Conservation (phyloP, 2,797 vertebrate genomes). For the Echiichthys vipera region DNA sequence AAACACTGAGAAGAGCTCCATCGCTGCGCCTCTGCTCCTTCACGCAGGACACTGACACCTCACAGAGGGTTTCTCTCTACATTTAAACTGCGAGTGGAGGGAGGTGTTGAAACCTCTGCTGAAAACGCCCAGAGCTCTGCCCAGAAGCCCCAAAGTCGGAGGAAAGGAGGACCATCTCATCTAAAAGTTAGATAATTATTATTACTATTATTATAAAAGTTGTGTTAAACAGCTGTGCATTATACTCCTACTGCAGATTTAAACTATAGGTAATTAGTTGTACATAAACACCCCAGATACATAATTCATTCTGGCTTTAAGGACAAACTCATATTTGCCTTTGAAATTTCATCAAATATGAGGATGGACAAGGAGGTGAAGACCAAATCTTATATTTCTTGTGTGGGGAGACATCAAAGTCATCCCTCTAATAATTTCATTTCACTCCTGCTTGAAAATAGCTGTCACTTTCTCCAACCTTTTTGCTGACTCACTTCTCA, state of each 20-base stretch:
- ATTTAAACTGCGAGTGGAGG: conserved; percentile 47
- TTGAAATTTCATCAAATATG: neutral
- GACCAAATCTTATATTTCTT: neutral
- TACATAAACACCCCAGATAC: neutral
- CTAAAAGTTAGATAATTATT: too few relatives aligned
- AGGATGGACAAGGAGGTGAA: neutral
- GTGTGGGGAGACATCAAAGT: neutral
- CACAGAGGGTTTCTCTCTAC: conserved; percentile 23
- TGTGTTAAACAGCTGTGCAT: neutral
- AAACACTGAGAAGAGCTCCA: conserved; percentile 68
- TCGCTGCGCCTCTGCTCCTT: conserved; percentile 44
- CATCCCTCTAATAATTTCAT: neutral
- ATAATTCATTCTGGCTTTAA: neutral
- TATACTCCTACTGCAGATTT: neutral
- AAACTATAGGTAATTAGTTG: neutral
- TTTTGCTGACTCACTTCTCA: neutral
- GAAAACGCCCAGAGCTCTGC: conserved; percentile 68
- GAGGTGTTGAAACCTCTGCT: conserved; percentile 58
- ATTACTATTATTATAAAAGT: too few relatives aligned
- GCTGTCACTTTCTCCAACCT: neutral
- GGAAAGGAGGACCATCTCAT: too few relatives aligned
- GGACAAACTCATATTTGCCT: neutral
- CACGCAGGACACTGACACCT: conserved; percentile 38
- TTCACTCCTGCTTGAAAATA: neutral
- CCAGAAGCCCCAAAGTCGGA: conserved; percentile 20